Conservation (phyloP, 2,888 invertebrate genomes). For the Bellardia pandia region DNA sequence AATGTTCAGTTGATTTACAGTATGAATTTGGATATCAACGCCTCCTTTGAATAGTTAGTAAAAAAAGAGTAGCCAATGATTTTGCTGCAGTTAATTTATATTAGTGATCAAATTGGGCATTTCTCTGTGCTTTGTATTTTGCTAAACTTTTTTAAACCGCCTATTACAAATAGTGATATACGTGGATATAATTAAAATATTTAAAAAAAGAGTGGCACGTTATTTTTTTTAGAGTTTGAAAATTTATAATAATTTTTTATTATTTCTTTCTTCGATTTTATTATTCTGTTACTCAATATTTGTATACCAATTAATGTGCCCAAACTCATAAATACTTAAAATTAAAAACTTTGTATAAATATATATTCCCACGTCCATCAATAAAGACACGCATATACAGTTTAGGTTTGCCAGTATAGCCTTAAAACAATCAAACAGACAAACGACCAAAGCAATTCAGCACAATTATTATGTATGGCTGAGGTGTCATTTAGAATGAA, state of each 20-base stretch:
- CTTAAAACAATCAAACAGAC: constrained; percentile 35
- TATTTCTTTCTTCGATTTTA: background rate
- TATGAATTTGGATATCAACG: too few species aligned
- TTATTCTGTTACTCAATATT: background rate
- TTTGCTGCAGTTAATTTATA: too few species aligned
- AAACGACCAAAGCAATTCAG: constrained; percentile 29
- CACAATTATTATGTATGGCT: constrained; percentile 39
- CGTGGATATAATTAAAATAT: too few species aligned
- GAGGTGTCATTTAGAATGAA: constrained; percentile 36
- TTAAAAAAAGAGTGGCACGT: background rate
- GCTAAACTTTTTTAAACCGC: too few species aligned
- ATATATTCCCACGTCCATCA: constrained; percentile 10
- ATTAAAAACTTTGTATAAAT: background rate
- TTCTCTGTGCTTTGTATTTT: too few species aligned
- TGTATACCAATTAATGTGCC: background rate
- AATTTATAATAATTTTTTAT: background rate
- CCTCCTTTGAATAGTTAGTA: too few species aligned
- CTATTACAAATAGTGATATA: too few species aligned
- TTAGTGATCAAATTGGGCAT: too few species aligned
- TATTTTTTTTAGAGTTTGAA: background rate
- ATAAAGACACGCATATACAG: constrained; percentile 3
- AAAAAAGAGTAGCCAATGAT: too few species aligned
- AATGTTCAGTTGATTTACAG: too few species aligned
- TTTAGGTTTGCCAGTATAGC: constrained; percentile 28
- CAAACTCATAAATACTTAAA: background rate